phyloP scores from a whole-genome alignment of 1,140 invertebrate species.

The Megalopta genalis region DNA sequence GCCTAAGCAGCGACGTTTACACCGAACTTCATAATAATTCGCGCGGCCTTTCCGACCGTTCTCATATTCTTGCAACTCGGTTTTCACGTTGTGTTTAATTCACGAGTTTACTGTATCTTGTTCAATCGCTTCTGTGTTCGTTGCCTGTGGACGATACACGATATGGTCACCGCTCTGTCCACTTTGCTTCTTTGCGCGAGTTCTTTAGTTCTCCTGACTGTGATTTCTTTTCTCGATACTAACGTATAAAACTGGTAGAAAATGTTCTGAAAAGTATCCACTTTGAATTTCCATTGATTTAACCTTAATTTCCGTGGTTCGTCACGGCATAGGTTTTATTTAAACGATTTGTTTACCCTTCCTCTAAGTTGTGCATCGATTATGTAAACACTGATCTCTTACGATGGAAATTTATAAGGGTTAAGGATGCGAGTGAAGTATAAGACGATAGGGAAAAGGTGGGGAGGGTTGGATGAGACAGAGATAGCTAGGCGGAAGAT shows the following conservation, averaged over 20 bases:
- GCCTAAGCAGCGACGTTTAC: background rate
- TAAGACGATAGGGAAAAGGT: background rate
- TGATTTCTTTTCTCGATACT: too few species aligned
- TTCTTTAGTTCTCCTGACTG: background rate
- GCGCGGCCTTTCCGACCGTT: background rate
- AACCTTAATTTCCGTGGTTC: background rate
- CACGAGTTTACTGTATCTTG: background rate
- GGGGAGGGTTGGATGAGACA: background rate
- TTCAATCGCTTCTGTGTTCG: background rate
- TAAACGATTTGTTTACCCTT: conserved; percentile 28
- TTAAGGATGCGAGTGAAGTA: background rate
- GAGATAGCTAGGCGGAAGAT: conserved; percentile 27
- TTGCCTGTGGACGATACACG: background rate
- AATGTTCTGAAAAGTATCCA: background rate
- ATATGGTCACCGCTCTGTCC: background rate
- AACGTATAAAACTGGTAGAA: background rate
- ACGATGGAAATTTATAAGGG: background rate
- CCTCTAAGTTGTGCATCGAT: background rate
- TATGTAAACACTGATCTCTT: conserved; percentile 9
- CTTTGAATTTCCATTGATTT: background rate
- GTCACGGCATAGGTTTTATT: background rate
- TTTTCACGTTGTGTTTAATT: background rate
- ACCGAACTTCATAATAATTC: background rate
- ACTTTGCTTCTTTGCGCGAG: conserved; percentile 23
- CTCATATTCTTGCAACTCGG: too few species aligned